Percentiles rank a stretch among this genome's conserved stretches.
Conservation (phyloP, 2,888 invertebrate species). For the Folsomia manolachei region DNA sequence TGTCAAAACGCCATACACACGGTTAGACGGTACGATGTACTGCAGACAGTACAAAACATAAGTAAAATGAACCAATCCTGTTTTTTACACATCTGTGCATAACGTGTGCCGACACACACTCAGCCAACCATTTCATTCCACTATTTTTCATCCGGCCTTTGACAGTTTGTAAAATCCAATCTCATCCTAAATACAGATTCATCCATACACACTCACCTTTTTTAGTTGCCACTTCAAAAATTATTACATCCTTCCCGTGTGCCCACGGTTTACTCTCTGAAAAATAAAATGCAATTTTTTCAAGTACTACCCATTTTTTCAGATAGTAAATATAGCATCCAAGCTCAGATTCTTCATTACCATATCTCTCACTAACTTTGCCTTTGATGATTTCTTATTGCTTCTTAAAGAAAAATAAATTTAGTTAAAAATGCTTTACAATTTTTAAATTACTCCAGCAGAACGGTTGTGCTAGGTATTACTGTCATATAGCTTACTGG, state of each 20-base stretch:
- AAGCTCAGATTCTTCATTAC: background rate
- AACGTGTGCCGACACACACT: conserved; percentile 31
- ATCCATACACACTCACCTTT: background rate
- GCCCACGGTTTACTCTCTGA: too few species aligned
- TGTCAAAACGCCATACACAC: conserved; percentile 34
- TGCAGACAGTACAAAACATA: too few species aligned
- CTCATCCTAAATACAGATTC: background rate
- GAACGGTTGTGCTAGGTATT: background rate
- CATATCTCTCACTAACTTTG: background rate
- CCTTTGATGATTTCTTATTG: background rate
- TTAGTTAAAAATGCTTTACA: too few species aligned
- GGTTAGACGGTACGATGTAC: too few species aligned
- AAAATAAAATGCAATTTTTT: background rate
- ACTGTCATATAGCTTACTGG: background rate
- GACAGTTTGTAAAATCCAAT: conserved; percentile 28
- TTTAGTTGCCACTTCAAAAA: background rate
- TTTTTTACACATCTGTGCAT: conserved; percentile 1
- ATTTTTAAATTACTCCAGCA: too few species aligned
- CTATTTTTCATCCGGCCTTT: conserved; percentile 30
- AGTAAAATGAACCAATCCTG: conserved; percentile 13
- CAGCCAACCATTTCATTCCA: conserved; percentile 25
- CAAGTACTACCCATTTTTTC: background rate
- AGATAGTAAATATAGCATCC: too few species aligned
- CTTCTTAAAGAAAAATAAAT: background rate
- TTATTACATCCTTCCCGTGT: conserved; percentile 3